Evolutionary conservation across 2,888 invertebrate genomes (phyloP), one percentile per base, ranked within the genome.

Genomic region (Volucella inanis): DNA sequence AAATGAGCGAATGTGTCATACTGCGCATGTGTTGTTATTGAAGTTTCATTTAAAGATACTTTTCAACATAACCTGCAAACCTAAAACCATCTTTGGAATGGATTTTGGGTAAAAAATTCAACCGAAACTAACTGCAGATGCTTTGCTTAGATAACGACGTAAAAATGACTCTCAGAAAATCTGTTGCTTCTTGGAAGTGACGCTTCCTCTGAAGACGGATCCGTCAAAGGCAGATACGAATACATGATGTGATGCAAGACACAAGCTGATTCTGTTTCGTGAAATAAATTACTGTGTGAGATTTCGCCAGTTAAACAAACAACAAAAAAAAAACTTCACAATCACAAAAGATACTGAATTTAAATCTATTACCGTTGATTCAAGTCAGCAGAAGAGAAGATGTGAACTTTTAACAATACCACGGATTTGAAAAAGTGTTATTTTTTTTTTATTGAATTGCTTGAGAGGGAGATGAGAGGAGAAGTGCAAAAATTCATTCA

Each of bases 381-480:
- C 54, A 47, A 11, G 52, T 31, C 8, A 38, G 47, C n/a, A 52
- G n/a, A 68, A 49, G 59, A 79, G 65, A 74, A 47, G 57, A 75
- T 75, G 80, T 85, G 84, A 76, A 55, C 50, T 52, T 76, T 54
- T 15, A 75, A 85, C 84, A 85, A 85, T 80, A 15, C 75, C 47
- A 22, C 49, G 54, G 80, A 75, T 75, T 79, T 50, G 59, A 67
- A 47, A 18, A 9, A 39, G 49, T 15, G 41, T 50, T 57, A 15
- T 50, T 15, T 54, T 50, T 45, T 38, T 41, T 52, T 45, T 39
- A n/a, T 45, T 41, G 10, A 43, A 11, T 14, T 31, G 9, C 14
- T 2, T 2, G 18, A 14, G 41, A 49, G 31, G 31, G 11, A n/a
- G 11, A 22, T 2, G 61, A 8, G 61, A 54, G 54, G 38, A 14